Evolutionary conservation across 2,797 vertebrate genomes (phyloP), one percentile per base, ranked within the genome.

Genomic region (Rhabdophis nuchalis): DNA sequence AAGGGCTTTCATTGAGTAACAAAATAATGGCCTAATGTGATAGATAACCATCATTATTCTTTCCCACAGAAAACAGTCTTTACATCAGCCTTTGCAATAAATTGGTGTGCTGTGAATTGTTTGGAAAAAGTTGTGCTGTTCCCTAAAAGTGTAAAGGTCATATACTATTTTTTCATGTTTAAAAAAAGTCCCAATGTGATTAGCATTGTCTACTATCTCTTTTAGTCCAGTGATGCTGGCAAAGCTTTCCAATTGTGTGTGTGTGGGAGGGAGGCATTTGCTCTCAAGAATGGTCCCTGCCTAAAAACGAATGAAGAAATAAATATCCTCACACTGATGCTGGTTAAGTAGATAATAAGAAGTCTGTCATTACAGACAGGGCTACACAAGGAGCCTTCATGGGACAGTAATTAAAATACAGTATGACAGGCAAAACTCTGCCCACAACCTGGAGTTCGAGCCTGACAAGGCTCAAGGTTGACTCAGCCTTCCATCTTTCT

Each of bases 1-100:
- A 32, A 90, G 60, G 82, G 86, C 93, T 94, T 92, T 92, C 89
- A 94, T 92, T 95, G 92, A 96, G 91, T 90, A 92, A 82, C 23
- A 88, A 96, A 97, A 95, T 94, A 94, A 96, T 93, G 96, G 95
- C 95, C 94, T 93, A 94, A 95, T 96, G 96, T 96, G 94, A 95
- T 94, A 93, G 95, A 89, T 91, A 95, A 92, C 88, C 94, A 96
- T 96, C 92, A 68, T 96, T 96, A 96, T 94, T 91, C 94, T 95
- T 96, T 96, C 94, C 94, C 94, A 93, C 64, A 96, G 93, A 96
- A 95, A 85, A 92, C 94, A 94, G 94, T 93, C 89, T 93, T 23
- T 61, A 88, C 88, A 94, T 56, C 13, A 94, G 94, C 94, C 95
- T 96, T 96, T 96, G 96, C n/a, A 72, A 72, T 72, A 93, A 87